Percentiles rank a stretch among this genome's conserved stretches.
Evolutionary conservation across 2,888 invertebrate species (phyloP).

Genomic region (Drosophila greeni): DNA sequence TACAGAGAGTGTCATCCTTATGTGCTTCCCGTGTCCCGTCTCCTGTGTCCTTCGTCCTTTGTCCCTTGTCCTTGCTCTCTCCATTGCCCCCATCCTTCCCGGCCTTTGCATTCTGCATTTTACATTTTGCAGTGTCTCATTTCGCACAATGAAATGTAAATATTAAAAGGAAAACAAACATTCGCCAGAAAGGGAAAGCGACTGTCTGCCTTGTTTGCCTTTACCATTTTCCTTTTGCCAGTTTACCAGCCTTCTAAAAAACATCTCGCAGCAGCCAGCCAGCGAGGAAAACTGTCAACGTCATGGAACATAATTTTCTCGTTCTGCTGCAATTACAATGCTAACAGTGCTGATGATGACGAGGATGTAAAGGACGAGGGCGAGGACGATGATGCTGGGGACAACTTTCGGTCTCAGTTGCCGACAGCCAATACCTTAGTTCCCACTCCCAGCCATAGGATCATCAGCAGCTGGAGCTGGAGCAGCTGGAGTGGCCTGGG

Average conservation of each 20-base stretch:
- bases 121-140: constrained; percentile 46
- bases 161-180: constrained; percentile 53
- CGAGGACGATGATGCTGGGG: constrained; percentile 6
- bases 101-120: constrained; percentile 40
- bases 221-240: constrained; percentile 30
- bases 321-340: constrained; percentile 35
- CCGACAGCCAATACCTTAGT: constrained; percentile 33
- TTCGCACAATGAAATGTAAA: constrained; percentile 61
- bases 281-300: constrained; percentile 23
- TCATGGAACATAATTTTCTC: constrained; percentile 40
- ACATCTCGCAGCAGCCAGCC: constrained; percentile 7
- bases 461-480: no score
- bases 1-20: constrained; percentile 43
- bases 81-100: background rate
- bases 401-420: constrained; percentile 27
- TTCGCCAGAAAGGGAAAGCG: constrained; percentile 45
- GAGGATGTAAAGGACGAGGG: constrained; percentile 3
- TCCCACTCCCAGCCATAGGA: constrained; percentile 30
- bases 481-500: constrained; percentile 34
- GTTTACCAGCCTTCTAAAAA: constrained; percentile 24
- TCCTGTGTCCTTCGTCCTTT: background rate
- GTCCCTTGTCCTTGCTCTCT: constrained; percentile 9
- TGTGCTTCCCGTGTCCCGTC: constrained; percentile 8
- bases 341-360: constrained; percentile 32
- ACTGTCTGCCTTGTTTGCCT: constrained; percentile 31